These are phyloP conservation scores for Scaptomyza montana DNA, from an alignment of 1,140 invertebrate species.

Conservation along the genomic window DNA sequence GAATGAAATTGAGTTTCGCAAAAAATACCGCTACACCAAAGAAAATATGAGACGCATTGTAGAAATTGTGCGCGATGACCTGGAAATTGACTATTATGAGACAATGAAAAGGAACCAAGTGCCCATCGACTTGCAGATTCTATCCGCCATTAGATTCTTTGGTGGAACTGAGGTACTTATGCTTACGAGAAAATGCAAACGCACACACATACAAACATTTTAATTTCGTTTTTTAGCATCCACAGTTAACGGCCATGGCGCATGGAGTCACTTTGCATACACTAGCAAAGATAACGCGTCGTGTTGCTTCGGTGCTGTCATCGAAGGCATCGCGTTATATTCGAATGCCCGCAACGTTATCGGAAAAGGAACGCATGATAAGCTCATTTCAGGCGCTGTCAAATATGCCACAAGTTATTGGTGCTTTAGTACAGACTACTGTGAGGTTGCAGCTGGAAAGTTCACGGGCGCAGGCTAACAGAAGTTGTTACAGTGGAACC, in stretches of 20 bases:
- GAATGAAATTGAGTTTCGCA: conserved; percentile 65
- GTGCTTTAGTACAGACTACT: conserved; percentile 58
- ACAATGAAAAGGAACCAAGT: conserved; percentile 66
- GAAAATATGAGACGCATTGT: conserved; percentile 70
- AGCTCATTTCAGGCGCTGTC: conserved; percentile 64
- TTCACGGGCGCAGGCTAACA: conserved; percentile 4
- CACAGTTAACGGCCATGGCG: conserved; percentile 57
- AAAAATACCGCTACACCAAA: conserved; percentile 71
- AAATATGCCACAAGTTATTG: conserved; percentile 76
- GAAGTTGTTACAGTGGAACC: conserved; percentile 2
- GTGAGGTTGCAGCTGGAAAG: conserved; percentile 40
- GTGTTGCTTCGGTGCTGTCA: conserved; percentile 64
- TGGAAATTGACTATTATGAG: conserved; percentile 66
- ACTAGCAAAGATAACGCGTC: conserved; percentile 66
- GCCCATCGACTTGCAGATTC: conserved; percentile 69
- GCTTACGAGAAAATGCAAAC: no score
- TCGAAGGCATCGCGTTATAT: conserved; percentile 75
- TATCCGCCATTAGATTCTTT: conserved; percentile 66
- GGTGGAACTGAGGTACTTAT: conserved; percentile 69
- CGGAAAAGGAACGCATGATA: conserved; percentile 71
- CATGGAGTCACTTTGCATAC: conserved; percentile 66
- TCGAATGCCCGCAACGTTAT: conserved; percentile 70
- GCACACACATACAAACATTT: conserved; percentile 4
- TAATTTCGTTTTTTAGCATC: conserved; percentile 47
- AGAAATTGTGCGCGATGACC: conserved; percentile 73